These are phyloP conservation scores for Plagodis pulveraria DNA, from an alignment of 2,888 invertebrate species.

Conservation along the genomic window DNA sequence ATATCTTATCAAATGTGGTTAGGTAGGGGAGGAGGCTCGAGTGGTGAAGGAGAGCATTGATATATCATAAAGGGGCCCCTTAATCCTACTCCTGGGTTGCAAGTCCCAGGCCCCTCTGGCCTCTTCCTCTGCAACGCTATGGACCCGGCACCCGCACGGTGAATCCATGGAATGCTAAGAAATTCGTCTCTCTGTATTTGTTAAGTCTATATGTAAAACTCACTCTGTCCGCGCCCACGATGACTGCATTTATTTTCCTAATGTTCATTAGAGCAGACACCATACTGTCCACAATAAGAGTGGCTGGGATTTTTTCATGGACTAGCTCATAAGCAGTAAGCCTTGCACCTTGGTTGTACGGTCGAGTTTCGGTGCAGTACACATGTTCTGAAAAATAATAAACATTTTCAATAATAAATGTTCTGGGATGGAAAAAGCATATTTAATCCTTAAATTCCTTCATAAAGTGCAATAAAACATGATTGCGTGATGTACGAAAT, in stretches of 20 bases:
- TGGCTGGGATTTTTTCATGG: constrained; percentile 95
- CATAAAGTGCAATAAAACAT: not conserved
- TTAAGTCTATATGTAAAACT: constrained; percentile 32
- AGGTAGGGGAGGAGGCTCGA: too few relatives aligned
- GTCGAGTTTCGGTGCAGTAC: constrained; percentile 98
- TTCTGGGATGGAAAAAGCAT: not conserved
- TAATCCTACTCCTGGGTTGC: too few relatives aligned
- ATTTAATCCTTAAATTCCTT: not conserved
- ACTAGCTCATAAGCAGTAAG: constrained; percentile 98
- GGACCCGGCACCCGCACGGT: too few relatives aligned
- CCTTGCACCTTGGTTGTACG: constrained; percentile 98
- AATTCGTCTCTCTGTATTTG: too few relatives aligned
- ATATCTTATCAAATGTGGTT: too few relatives aligned
- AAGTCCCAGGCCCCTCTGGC: too few relatives aligned
- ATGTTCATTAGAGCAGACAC: constrained; percentile 95
- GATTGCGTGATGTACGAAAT: too few relatives aligned
- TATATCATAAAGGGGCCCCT: too few relatives aligned
- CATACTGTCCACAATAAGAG: constrained; percentile 97
- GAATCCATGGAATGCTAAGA: too few relatives aligned
- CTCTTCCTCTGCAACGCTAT: too few relatives aligned
- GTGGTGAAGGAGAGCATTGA: too few relatives aligned
- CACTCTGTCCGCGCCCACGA: constrained; percentile 99
- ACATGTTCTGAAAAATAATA: constrained; percentile 88
- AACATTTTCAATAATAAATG: too few relatives aligned
- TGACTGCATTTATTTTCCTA: constrained; percentile 93